These are phyloP conservation scores for Nothura maculosa DNA, from an alignment of 2,797 vertebrate species.

Conservation along the genomic window DNA sequence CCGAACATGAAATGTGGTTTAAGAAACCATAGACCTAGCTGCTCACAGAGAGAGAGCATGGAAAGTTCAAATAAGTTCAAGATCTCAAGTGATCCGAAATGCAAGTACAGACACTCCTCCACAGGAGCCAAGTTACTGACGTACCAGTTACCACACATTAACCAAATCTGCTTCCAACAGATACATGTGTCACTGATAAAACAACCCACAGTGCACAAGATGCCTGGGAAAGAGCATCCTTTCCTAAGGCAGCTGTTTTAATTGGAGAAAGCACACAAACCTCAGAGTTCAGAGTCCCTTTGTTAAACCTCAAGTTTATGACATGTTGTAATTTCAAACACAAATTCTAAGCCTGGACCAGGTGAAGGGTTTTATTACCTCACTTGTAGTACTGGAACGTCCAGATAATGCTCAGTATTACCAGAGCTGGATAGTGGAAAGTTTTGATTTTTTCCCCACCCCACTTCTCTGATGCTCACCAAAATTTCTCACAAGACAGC, in stretches of 20 bases:
- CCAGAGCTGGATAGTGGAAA: neutral
- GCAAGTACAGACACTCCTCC: accelerated
- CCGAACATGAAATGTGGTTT: neutral
- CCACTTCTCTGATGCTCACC: neutral
- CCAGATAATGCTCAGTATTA: neutral
- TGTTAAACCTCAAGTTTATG: neutral
- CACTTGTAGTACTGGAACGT: neutral
- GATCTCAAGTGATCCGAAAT: neutral
- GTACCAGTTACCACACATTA: accelerated
- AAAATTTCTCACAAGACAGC: neutral
- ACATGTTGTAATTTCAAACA: neutral
- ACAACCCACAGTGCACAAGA: neutral
- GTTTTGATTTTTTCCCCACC: accelerated
- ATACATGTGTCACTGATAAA: neutral
- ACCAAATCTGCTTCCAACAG: neutral
- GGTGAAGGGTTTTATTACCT: neutral
- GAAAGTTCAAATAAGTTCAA: neutral
- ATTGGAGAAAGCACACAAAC: neutral
- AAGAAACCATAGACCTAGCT: neutral
- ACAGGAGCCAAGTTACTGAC: neutral
- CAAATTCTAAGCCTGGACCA: neutral
- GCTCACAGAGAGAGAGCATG: neutral
- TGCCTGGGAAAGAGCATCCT: neutral
- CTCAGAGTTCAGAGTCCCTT: neutral
- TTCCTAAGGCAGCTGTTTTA: neutral